Conservation (phyloP, 2,888 invertebrate genomes). For the Limnephilus auricula region DNA sequence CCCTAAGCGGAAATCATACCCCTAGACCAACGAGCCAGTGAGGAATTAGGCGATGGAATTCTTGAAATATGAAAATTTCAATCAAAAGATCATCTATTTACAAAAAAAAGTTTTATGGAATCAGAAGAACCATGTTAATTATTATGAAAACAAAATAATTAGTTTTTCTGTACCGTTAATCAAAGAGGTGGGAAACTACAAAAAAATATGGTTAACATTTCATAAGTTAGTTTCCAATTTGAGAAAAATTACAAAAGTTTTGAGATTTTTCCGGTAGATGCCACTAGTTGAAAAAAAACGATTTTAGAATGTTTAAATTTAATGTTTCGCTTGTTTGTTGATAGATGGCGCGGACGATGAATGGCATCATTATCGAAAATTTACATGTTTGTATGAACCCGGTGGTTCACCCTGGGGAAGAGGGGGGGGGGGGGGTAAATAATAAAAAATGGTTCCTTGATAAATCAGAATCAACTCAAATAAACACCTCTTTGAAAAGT, state of each 20-base stretch:
- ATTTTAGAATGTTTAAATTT: too few relatives aligned
- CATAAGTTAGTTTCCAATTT: not conserved
- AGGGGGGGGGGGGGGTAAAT: too few relatives aligned
- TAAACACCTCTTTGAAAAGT: too few relatives aligned
- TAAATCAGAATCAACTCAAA: too few relatives aligned
- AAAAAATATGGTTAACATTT: not conserved
- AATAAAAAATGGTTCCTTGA: too few relatives aligned
- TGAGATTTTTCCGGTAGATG: not conserved
- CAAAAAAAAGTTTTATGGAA: not conserved
- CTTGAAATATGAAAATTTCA: not conserved
- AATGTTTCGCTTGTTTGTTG: not conserved
- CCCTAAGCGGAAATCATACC: conserved; percentile 84
- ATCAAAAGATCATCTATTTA: not conserved
- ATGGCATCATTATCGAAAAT: not conserved
- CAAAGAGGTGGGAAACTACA: not conserved
- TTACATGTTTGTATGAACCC: not conserved
- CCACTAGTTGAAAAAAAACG: not conserved
- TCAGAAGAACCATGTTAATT: not conserved
- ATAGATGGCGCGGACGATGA: not conserved
- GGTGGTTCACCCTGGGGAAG: too few relatives aligned
- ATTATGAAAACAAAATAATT: not conserved
- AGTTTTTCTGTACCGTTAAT: not conserved
- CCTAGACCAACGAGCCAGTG: conserved; percentile 83
- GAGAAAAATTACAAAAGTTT: not conserved
- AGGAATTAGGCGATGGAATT: not conserved